Evolutionary conservation across 2,888 invertebrate genomes (phyloP).

Genomic region (Drosophila recens): DNA sequence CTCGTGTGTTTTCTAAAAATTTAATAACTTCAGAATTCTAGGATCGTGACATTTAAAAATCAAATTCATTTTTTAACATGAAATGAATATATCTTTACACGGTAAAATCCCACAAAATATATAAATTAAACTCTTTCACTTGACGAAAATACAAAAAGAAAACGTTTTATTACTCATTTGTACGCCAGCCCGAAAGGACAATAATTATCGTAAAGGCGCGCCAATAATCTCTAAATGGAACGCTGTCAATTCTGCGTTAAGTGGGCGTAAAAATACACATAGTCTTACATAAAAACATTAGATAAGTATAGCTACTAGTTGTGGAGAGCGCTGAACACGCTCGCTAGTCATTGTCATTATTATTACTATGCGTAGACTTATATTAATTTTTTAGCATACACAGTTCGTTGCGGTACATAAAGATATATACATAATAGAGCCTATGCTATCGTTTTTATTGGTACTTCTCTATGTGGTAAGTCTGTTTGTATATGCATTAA

Average conservation of each 20-base stretch:
- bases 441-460: conserved; percentile 35
- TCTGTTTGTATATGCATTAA: conserved; percentile 42
- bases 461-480: conserved; percentile 33
- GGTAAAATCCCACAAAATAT: neutral
- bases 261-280: conserved; percentile 20
- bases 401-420: conserved; percentile 53
- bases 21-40: no score
- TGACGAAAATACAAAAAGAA: conserved; percentile 56
- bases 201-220: conserved; percentile 17
- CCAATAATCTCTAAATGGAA: conserved; percentile 8
- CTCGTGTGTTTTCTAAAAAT: no score
- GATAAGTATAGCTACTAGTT: conserved; percentile 49
- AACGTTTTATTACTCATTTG: conserved; percentile 35
- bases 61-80: no score
- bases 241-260: conserved; percentile 16
- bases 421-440: conserved; percentile 35
- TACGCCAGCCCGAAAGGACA: conserved; percentile 11
- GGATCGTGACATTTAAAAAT: no score
- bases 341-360: conserved; percentile 44
- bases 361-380: conserved; percentile 42
- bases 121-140: conserved; percentile 3
- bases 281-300: conserved; percentile 43
- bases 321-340: conserved; percentile 33
- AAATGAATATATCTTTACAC: no score
- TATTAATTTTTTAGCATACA: conserved; percentile 52